phyloP scores from a whole-genome alignment of 2,797 vertebrate genomes.

The Simalia tracyae region DNA sequence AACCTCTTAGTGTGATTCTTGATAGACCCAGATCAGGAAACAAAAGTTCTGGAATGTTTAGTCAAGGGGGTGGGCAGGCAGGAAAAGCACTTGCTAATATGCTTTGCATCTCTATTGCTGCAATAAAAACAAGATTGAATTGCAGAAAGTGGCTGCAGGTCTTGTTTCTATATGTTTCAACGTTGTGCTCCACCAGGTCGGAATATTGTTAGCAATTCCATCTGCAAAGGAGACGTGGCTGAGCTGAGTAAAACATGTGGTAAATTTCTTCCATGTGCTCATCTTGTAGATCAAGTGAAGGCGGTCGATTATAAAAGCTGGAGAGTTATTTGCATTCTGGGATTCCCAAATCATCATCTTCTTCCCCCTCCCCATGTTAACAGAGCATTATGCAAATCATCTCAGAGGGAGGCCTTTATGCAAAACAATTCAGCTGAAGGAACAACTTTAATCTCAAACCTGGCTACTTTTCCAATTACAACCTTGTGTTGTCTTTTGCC shows the following conservation, averaged over 20 bases:
- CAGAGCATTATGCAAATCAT: conserved; percentile 42
- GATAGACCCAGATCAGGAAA: conserved; percentile 26
- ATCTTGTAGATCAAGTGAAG: conserved; percentile 59
- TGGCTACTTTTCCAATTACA: conserved; percentile 49
- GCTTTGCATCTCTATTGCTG: conserved; percentile 45
- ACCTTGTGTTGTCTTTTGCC: conserved; percentile 31
- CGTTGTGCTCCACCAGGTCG: conserved; percentile 74
- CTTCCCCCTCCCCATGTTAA: conserved; percentile 25
- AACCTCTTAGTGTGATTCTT: fast-evolving
- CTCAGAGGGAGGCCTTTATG: conserved; percentile 41
- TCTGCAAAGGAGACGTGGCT: conserved; percentile 62
- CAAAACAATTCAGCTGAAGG: conserved; percentile 51
- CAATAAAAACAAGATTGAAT: conserved; percentile 72
- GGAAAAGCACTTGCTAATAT: conserved; percentile 55
- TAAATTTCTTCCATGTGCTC: conserved; percentile 57
- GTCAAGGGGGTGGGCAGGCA: conserved; percentile 28
- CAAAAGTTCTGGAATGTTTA: conserved; percentile 58
- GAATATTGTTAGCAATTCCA: conserved; percentile 72
- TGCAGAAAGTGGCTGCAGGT: conserved; percentile 71
- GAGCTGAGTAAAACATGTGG: conserved; percentile 66
- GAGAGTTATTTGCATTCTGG: conserved; percentile 67
- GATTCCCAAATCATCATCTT: conserved; percentile 64
- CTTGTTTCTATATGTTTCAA: conserved; percentile 70
- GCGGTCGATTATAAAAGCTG: conserved; percentile 52
- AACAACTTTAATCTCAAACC: conserved; percentile 57